Evolutionary conservation across 2,797 vertebrate species (phyloP).

Genomic region (Serranus cabrilla): DNA sequence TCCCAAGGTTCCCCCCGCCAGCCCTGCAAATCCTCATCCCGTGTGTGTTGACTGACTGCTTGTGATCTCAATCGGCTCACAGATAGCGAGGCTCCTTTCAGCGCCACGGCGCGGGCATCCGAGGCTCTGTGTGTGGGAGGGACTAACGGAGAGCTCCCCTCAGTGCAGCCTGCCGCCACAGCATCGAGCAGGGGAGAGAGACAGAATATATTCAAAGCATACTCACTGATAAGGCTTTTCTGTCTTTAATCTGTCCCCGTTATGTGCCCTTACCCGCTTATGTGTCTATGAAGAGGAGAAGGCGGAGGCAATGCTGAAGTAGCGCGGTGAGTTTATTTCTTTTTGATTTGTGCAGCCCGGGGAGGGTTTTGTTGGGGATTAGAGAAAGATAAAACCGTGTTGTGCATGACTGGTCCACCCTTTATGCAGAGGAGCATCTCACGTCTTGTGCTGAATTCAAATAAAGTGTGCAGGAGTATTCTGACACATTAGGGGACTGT

Average conservation of each 20-base stretch:
- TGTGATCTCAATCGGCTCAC: conserved; percentile 71
- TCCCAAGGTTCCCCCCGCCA: conserved; percentile 48
- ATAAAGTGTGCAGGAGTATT: conserved; percentile 43
- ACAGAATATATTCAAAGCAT: conserved; percentile 29
- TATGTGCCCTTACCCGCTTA: conserved; percentile 16
- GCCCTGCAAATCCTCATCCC: conserved; percentile 34
- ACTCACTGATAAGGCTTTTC: conserved; percentile 51
- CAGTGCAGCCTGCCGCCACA: conserved; percentile 56
- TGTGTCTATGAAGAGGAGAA: conserved; percentile 22
- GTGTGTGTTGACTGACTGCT: conserved; percentile 55
- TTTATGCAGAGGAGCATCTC: conserved; percentile 52
- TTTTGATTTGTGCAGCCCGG: conserved; percentile 16
- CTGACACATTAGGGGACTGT: background rate
- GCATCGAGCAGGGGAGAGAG: conserved; percentile 46
- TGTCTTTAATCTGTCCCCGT: conserved; percentile 14
- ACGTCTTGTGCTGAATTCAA: conserved; percentile 38
- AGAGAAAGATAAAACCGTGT: conserved; percentile 32
- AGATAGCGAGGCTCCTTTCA: conserved; percentile 75
- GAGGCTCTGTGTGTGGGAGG: conserved; percentile 77
- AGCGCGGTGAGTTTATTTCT: conserved; percentile 71
- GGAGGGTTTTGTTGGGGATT: conserved; percentile 28
- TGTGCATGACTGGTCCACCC: conserved; percentile 65
- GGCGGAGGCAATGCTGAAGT: conserved; percentile 57
- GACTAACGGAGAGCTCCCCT: conserved; percentile 71
- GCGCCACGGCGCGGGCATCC: conserved; percentile 64